Percentiles rank a stretch among this genome's conserved stretches.
These are phyloP conservation scores for Meloidogyne floridensis DNA, from an alignment of 1,140 invertebrate genomes.

Conservation along the genomic window DNA sequence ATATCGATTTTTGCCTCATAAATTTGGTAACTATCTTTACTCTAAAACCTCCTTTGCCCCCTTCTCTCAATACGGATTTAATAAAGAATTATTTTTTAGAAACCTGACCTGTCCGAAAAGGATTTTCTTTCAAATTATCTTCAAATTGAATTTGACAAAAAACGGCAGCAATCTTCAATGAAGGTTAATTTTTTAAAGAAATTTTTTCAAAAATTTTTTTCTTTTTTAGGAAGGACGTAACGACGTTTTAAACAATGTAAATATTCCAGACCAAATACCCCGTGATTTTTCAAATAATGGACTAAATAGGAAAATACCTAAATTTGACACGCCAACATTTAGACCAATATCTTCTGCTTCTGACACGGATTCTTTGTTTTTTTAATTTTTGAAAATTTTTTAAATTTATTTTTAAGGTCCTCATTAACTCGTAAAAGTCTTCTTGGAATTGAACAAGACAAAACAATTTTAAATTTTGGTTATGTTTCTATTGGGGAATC, in stretches of 20 bases:
- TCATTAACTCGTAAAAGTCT: slow-evolving; percentile 17
- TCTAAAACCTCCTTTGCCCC: no score
- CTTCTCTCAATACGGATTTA: no score
- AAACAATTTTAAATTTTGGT: slow-evolving; percentile 20
- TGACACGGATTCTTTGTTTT: slow-evolving; percentile 5
- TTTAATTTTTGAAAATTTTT: not conserved
- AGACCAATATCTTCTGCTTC: slow-evolving; percentile 21
- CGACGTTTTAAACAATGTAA: not conserved
- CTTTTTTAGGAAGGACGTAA: not conserved
- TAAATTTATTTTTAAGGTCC: slow-evolving; percentile 9
- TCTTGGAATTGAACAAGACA: slow-evolving; percentile 18
- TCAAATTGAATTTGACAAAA: not conserved
- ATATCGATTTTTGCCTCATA: no score
- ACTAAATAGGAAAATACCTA: slow-evolving; percentile 25
- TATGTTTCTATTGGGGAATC: slow-evolving; percentile 20
- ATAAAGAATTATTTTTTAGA: not conserved
- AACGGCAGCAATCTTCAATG: slow-evolving; percentile 5
- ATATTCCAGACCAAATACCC: not conserved
- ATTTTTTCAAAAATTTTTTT: not conserved
- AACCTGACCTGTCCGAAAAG: not conserved
- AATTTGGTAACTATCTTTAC: no score
- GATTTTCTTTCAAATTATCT: not conserved
- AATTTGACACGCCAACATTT: slow-evolving; percentile 16
- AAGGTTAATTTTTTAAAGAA: not conserved
- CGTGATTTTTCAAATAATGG: not conserved